Conservation (phyloP, 23 tunicate genomes). For the Halocynthia aurantium region DNA sequence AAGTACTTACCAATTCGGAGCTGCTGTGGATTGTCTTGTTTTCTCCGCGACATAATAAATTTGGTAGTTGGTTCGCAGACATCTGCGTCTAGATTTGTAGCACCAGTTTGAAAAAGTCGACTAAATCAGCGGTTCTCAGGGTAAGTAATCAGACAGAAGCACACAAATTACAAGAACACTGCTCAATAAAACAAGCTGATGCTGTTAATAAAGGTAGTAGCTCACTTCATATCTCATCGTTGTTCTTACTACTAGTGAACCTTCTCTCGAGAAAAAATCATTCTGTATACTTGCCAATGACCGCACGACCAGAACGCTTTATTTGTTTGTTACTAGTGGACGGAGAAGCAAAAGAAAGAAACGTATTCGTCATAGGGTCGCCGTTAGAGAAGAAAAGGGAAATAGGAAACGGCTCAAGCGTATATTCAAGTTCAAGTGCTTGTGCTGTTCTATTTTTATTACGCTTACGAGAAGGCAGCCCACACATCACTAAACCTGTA, state of each 20-base stretch:
- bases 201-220: no score
- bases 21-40: constrained; percentile 29
- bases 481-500: no score
- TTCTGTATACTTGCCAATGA: constrained; percentile 22
- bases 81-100: constrained; percentile 6
- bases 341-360: constrained; percentile 9
- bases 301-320: constrained; percentile 31
- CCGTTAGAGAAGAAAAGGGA: constrained; percentile 16
- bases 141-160: no score
- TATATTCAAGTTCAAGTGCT: constrained; percentile 21
- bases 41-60: constrained; percentile 20
- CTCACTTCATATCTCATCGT: no score
- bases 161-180: no score
- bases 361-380: constrained; percentile 1
- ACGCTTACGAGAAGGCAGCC: no score
- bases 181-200: no score
- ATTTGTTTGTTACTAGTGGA: constrained; percentile 27
- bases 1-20: constrained; percentile 23
- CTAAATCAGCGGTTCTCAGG: no score
- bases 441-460: neutral
- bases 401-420: constrained; percentile 15
- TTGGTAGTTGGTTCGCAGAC: neutral
- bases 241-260: neutral
- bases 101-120: neutral
- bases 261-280: constrained; percentile 16